Evolutionary conservation across 2,113 vertebrate species (phyloP).

Genomic region (Laticauda colubrina): DNA sequence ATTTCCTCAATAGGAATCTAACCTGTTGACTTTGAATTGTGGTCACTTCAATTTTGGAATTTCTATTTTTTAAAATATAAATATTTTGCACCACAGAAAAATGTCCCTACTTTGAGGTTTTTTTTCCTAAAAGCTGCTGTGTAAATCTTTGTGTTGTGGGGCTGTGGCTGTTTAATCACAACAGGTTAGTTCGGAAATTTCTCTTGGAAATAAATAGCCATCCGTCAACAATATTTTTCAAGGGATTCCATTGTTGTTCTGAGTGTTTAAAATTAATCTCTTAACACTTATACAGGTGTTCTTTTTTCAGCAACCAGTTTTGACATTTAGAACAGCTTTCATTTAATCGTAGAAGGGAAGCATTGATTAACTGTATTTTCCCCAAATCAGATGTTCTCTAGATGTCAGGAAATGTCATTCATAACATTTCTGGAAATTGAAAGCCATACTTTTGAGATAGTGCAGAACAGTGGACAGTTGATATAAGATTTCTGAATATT

Average conservation of each 20-base stretch:
- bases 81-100: conserved; percentile 37
- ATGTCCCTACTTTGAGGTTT: conserved; percentile 13
- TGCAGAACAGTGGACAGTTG: background rate
- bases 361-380: background rate
- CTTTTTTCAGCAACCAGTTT: background rate
- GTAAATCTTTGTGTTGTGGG: conserved; percentile 32
- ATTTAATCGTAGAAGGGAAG: too few relatives aligned
- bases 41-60: conserved; percentile 13
- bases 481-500: background rate
- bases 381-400: background rate
- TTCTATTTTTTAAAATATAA: conserved; percentile 30
- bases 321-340: background rate
- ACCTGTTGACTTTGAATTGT: conserved; percentile 29
- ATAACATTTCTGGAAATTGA: background rate
- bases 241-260: conserved; percentile 20
- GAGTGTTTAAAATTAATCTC: background rate
- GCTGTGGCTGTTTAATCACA: background rate
- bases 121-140: conserved; percentile 37
- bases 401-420: background rate
- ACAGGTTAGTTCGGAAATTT: conserved; percentile 27
- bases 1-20: background rate
- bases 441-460: background rate
- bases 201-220: conserved; percentile 44
- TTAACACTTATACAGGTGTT: conserved; percentile 1
- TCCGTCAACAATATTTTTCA: conserved; percentile 41